Conservation (phyloP, 2,888 invertebrate genomes). For the Frankliniella fusca region DNA sequence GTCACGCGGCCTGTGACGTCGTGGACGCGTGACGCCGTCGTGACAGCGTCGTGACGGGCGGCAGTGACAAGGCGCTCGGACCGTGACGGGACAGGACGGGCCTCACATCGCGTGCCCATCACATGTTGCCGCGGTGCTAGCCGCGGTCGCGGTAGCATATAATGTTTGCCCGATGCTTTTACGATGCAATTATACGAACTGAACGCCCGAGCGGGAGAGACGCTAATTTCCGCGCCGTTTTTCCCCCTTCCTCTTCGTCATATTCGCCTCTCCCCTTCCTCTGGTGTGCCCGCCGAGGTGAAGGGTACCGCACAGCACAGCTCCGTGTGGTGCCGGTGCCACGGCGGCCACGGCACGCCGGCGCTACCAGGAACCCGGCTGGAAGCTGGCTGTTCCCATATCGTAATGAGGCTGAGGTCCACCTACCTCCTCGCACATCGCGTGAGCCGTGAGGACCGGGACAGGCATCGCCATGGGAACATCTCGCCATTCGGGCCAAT, state of each 20-base stretch:
- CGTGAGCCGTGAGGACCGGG: background rate
- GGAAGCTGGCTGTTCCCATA: background rate
- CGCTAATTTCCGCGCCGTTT: constrained; percentile 25
- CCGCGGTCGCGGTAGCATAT: background rate
- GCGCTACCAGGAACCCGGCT: background rate
- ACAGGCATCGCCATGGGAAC: background rate
- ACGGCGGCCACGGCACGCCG: background rate
- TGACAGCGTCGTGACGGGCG: no score
- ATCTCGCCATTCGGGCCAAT: no score
- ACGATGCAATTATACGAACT: constrained; percentile 11
- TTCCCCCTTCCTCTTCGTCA: background rate
- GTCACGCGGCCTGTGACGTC: no score
- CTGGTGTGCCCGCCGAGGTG: background rate
- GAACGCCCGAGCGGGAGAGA: background rate
- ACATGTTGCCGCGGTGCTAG: no score
- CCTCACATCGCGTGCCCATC: no score
- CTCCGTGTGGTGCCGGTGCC: no score
- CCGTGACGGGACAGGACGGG: no score
- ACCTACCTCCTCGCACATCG: no score
- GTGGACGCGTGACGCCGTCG: no score
- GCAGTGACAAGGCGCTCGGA: no score
- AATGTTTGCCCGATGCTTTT: constrained; percentile 12
- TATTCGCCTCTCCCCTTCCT: background rate
- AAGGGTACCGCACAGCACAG: background rate
- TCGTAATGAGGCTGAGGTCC: background rate